Percentiles rank a stretch among this genome's conserved stretches.
Evolutionary conservation across 2,888 invertebrate species (phyloP).

Genomic region (Chironomus tentans): DNA sequence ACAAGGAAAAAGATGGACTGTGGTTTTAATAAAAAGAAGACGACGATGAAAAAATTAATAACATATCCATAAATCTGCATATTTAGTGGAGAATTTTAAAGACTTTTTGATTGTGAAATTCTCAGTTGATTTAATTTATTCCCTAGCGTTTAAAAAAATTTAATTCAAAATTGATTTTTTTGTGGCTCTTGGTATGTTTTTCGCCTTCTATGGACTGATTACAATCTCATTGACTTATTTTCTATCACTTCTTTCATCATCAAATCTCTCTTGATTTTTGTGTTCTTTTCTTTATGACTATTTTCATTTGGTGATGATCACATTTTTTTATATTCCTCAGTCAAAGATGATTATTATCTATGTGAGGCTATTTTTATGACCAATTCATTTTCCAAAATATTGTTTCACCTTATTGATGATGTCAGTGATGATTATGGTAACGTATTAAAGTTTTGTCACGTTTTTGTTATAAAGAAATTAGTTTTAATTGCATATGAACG

Average conservation of each 20-base stretch:
- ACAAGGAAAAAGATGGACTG: background rate
- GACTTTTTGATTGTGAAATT: background rate
- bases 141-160: too few species aligned
- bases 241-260: conserved; percentile 22
- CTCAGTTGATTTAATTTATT: background rate
- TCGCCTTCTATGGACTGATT: conserved; percentile 17
- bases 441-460: background rate
- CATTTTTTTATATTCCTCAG: background rate
- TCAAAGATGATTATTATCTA: background rate
- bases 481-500: too few species aligned
- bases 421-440: background rate
- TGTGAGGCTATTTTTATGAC: background rate
- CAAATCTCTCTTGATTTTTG: background rate
- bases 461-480: too few species aligned
- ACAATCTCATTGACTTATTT: conserved; percentile 23
- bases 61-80: conserved; percentile 22
- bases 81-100: background rate
- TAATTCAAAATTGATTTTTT: background rate
- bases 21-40: background rate
- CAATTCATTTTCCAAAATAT: background rate
- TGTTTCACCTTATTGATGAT: background rate
- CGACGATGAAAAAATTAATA: conserved; percentile 2
- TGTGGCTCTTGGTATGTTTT: background rate
- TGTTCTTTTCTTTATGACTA: background rate
- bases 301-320: background rate